phyloP scores from a whole-genome alignment of 2,797 vertebrate genomes.

The Columba guinea region DNA sequence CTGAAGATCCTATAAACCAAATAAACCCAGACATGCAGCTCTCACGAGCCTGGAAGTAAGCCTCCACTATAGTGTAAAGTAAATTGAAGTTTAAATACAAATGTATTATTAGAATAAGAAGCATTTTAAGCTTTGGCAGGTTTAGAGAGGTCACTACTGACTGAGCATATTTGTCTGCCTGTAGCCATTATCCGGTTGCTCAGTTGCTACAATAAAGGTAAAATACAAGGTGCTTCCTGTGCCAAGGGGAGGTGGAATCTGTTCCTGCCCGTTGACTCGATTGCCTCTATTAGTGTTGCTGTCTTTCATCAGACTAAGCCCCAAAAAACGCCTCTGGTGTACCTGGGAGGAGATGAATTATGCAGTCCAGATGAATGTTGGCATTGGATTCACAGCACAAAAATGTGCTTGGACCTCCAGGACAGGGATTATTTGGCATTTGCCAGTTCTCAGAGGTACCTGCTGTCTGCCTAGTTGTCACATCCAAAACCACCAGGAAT shows the following conservation, averaged over 20 bases:
- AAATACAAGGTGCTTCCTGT: background rate
- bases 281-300: background rate
- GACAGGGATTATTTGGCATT: background rate
- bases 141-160: background rate
- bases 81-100: background rate
- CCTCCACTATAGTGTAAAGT: background rate
- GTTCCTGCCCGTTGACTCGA: rapidly evolving
- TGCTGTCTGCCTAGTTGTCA: background rate
- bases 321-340: background rate
- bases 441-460: constrained; percentile 1
- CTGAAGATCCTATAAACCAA: background rate
- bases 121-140: background rate
- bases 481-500: background rate
- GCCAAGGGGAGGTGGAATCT: background rate
- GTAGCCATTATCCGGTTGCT: background rate
- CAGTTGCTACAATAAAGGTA: background rate
- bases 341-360: background rate
- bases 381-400: background rate
- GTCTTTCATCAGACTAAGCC: background rate
- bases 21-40: background rate
- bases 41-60: background rate
- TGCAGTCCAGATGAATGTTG: background rate
- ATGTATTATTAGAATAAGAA: background rate
- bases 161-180: background rate
- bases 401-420: background rate